Evolutionary conservation across 2,113 vertebrate genomes (phyloP).

Genomic region (Machaerirhynchus nigripectus): DNA sequence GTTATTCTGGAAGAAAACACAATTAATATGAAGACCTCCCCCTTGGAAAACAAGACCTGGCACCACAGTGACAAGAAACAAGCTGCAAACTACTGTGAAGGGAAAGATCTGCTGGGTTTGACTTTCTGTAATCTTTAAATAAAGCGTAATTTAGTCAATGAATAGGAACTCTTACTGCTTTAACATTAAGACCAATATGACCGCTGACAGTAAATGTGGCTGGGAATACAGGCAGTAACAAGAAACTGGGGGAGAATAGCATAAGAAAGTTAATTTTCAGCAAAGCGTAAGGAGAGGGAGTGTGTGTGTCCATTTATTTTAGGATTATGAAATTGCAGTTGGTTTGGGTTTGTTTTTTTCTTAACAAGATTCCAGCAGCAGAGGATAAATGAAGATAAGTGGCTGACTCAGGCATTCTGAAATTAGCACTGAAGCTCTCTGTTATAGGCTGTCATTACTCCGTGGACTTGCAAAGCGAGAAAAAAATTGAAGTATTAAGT

Average conservation of each 20-base stretch:
- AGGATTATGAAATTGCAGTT: neutral
- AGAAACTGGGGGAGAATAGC: neutral
- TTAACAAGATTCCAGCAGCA: neutral
- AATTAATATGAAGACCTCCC: neutral
- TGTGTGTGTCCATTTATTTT: neutral
- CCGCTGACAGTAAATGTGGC: neutral
- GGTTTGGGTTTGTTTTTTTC: neutral
- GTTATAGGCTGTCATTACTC: neutral
- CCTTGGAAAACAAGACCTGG: neutral
- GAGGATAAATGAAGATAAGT: constrained; percentile 43
- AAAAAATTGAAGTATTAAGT: constrained; percentile 16
- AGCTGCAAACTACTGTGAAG: neutral
- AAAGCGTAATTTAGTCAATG: neutral
- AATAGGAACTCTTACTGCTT: neutral
- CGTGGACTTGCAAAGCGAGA: constrained; percentile 2
- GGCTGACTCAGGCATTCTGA: constrained; percentile 45
- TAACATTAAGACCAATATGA: neutral
- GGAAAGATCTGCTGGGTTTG: neutral
- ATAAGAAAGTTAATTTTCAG: neutral
- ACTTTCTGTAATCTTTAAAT: neutral
- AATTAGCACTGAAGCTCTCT: constrained; percentile 13
- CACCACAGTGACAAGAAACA: neutral
- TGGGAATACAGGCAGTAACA: neutral
- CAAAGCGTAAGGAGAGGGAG: neutral
- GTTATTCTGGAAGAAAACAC: neutral